These are phyloP conservation scores for Corythornis madagascariensis DNA, from an alignment of 2,113 vertebrate genomes.

Conservation along the genomic window DNA sequence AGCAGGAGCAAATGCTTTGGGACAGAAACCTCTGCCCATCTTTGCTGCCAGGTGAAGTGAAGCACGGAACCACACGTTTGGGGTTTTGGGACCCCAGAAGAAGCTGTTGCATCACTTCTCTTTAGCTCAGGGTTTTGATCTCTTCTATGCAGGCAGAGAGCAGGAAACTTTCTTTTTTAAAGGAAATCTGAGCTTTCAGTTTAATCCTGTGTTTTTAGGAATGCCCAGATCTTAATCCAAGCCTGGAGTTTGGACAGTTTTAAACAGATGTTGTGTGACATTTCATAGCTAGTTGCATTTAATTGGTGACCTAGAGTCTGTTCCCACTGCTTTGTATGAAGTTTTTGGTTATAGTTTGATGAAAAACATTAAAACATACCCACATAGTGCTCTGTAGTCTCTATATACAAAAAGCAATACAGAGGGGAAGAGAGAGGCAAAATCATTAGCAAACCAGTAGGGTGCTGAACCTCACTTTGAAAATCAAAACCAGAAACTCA, in stretches of 20 bases:
- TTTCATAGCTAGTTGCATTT: slow-evolving; percentile 42
- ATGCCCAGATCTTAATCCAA: slow-evolving; percentile 45
- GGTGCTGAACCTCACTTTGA: slow-evolving; percentile 1
- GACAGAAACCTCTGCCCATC: not conserved
- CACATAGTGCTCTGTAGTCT: not conserved
- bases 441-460: slow-evolving; percentile 2
- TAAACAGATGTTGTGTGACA: slow-evolving; percentile 49
- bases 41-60: not conserved
- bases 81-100: not conserved
- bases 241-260: slow-evolving; percentile 36
- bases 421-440: not conserved
- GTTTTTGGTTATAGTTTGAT: slow-evolving; percentile 3
- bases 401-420: not conserved
- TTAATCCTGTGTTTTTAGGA: slow-evolving; percentile 61
- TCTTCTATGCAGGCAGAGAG: slow-evolving; percentile 15
- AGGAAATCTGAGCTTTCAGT: slow-evolving; percentile 51
- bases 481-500: slow-evolving; percentile 37
- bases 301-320: slow-evolving; percentile 21
- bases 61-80: not conserved
- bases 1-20: not conserved
- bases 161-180: slow-evolving; percentile 44
- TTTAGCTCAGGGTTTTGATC: slow-evolving; percentile 11
- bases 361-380: slow-evolving; percentile 8
- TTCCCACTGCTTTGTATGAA: not conserved
- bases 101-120: not conserved